phyloP scores from a whole-genome alignment of 1,140 invertebrate species.

The Eriocheir sinensis region DNA sequence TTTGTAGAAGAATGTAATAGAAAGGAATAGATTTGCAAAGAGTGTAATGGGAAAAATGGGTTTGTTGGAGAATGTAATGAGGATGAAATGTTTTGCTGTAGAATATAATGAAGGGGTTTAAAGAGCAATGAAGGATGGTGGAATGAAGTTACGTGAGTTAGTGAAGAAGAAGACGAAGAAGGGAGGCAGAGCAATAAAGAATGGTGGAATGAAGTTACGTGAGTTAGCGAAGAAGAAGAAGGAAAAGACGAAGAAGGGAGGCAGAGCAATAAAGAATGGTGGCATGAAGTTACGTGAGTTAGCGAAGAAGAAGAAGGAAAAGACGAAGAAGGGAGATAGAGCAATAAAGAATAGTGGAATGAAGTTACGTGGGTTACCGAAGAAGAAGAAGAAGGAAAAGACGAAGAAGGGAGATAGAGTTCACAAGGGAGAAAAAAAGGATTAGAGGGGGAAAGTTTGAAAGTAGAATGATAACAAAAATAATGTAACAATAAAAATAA shows the following conservation, averaged over 20 bases:
- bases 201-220: background rate
- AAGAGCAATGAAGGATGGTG: background rate
- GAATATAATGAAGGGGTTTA: background rate
- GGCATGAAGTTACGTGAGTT: too few species aligned
- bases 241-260: background rate
- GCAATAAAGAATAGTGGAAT: too few species aligned
- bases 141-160: background rate
- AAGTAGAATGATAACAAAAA: background rate
- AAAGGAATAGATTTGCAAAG: background rate
- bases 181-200: background rate
- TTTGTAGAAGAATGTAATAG: background rate
- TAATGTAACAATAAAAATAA: background rate
- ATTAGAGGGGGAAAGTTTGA: background rate
- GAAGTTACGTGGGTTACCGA: background rate
- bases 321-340: background rate
- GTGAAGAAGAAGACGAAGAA: background rate
- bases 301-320: background rate
- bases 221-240: background rate
- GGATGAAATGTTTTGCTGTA: too few species aligned
- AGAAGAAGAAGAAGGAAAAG: background rate
- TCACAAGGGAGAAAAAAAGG: background rate
- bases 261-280: background rate
- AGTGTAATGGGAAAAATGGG: constrained; percentile 24
- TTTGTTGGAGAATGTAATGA: background rate
- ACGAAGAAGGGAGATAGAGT: background rate